Conservation (phyloP, 2,113 vertebrate genomes). For the Oreochromis spilurus region DNA sequence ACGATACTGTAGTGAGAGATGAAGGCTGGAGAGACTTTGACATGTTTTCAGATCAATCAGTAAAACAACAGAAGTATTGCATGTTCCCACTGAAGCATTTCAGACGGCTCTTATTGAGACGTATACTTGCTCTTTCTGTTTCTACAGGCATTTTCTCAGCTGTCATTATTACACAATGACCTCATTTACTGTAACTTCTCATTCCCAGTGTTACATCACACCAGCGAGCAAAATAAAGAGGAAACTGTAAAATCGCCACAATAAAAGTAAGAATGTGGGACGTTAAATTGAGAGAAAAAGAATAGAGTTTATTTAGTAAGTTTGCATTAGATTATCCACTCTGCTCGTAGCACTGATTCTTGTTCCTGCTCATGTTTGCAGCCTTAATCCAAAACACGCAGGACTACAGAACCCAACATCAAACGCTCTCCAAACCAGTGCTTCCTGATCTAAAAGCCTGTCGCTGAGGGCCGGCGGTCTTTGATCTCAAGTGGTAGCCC, state of each 20-base stretch:
- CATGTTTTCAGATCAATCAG: fast-evolving
- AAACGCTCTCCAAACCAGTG: constrained; percentile 33
- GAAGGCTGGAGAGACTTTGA: background rate
- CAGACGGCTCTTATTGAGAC: background rate
- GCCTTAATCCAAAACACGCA: background rate
- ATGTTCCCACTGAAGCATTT: background rate
- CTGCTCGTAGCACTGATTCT: background rate
- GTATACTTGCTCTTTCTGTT: background rate
- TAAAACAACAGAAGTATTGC: background rate
- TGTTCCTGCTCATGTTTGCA: background rate
- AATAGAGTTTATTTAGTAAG: background rate
- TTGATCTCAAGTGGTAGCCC: constrained; percentile 65
- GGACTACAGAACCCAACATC: constrained; percentile 1
- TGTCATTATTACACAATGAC: background rate
- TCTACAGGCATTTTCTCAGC: background rate
- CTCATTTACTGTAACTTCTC: background rate
- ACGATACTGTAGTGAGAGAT: background rate
- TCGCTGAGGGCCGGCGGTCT: constrained; percentile 39
- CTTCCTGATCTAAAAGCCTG: constrained; percentile 46
- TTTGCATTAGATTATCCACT: background rate
- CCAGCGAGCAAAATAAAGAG: background rate
- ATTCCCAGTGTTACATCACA: background rate
- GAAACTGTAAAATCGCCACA: background rate
- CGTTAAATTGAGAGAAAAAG: background rate
- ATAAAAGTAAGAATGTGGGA: background rate